phyloP scores from a whole-genome alignment of 2,797 vertebrate species.

The Argya squamiceps region DNA sequence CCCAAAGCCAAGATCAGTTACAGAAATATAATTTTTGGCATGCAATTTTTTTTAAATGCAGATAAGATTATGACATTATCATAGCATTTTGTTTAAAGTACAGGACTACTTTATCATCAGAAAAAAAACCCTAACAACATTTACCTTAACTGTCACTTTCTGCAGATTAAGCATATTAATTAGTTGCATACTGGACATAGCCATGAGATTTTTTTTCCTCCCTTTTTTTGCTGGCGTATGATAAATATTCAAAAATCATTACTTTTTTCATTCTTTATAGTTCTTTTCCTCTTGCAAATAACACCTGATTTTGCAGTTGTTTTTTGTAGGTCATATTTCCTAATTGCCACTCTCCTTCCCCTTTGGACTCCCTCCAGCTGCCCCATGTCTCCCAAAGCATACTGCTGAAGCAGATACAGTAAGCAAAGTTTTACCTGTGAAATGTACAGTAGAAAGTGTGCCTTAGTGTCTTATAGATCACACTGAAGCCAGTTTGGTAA shows the following conservation, averaged over 20 bases:
- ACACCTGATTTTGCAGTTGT: not conserved
- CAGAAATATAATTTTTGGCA: not conserved
- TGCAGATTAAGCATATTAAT: not conserved
- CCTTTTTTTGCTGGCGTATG: not conserved
- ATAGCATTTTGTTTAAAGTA: not conserved
- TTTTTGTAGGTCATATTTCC: not conserved
- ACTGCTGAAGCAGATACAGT: not conserved
- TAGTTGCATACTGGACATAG: not conserved
- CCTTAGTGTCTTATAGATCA: not conserved
- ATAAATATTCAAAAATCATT: not conserved
- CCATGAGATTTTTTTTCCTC: not conserved
- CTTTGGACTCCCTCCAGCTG: not conserved
- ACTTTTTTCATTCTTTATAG: not conserved
- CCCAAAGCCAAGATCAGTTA: slow-evolving; percentile 4
- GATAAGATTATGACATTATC: not conserved
- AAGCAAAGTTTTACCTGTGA: not conserved
- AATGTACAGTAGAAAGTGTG: not conserved
- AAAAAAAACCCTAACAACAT: not conserved
- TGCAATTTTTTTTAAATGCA: not conserved
- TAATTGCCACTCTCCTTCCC: not conserved
- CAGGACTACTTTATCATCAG: not conserved
- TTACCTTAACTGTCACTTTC: not conserved
- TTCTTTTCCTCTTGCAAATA: not conserved
- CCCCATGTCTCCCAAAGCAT: not conserved
- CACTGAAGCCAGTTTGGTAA: not conserved